Conservation (phyloP, 2,888 invertebrate species). For the Ditula angustiorana region DNA sequence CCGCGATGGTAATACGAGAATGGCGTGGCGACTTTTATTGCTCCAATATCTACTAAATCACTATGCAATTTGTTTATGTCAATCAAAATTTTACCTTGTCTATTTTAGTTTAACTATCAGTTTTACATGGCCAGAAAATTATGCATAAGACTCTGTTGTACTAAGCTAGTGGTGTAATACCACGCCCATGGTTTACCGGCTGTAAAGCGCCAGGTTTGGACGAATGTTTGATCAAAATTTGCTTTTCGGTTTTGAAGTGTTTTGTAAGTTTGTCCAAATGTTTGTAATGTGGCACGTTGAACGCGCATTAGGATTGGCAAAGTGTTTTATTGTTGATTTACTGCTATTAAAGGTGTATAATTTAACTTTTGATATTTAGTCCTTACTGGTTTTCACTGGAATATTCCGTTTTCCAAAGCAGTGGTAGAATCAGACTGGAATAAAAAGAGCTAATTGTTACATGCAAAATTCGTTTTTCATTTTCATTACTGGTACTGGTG, state of each 20-base stretch:
- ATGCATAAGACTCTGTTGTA: constrained; percentile 39
- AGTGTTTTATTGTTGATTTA: constrained; percentile 47
- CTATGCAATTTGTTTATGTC: neutral
- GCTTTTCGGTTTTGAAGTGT: neutral
- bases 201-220: constrained; percentile 50
- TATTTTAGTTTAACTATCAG: neutral
- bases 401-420: too few relatives aligned
- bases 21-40: constrained; percentile 70
- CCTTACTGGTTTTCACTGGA: too few relatives aligned
- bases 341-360: constrained; percentile 44
- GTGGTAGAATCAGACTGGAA: too few relatives aligned
- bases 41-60: constrained; percentile 54
- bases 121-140: neutral
- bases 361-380: neutral
- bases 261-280: constrained; percentile 24
- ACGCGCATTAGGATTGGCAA: constrained; percentile 44
- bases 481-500: too few relatives aligned
- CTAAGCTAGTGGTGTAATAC: constrained; percentile 40
- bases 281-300: constrained; percentile 44
- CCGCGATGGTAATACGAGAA: constrained; percentile 64
- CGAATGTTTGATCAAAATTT: constrained; percentile 46
- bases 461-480: too few relatives aligned
- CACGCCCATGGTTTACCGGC: constrained; percentile 61
- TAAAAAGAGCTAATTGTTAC: too few relatives aligned
- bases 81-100: neutral